A percentile compares a stretch with the other conserved stretches of the same genome.
Evolutionary conservation across 2,888 invertebrate species (phyloP).

Genomic region (Acleris laterana): DNA sequence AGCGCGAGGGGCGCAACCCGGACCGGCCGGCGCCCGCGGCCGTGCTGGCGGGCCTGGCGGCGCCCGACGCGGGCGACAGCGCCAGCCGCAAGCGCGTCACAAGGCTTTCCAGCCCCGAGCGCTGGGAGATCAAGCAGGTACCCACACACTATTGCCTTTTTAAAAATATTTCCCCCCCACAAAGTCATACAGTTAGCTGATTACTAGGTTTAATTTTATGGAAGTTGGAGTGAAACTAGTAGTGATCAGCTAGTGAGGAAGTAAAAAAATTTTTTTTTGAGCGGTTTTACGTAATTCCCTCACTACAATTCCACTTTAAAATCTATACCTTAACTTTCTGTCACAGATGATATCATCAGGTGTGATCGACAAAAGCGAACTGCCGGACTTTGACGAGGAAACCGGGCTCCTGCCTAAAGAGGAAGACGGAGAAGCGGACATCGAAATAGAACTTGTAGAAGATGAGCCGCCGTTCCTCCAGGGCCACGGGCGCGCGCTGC

Average conservation of each 20-base stretch:
- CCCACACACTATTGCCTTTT: background rate
- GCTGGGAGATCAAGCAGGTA: conserved; percentile 98
- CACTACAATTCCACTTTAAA: too few species aligned
- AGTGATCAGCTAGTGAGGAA: too few species aligned
- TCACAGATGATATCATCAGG: conserved; percentile 94
- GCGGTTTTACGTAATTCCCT: too few species aligned
- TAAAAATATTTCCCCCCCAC: too few species aligned
- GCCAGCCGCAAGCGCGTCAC: conserved; percentile 93
- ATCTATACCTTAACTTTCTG: background rate
- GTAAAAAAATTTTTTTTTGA: background rate
- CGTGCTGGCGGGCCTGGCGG: conserved; percentile 81
- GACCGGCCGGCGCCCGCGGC: conserved; percentile 91
- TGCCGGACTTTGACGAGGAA: conserved; percentile 99
- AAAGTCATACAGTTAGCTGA: too few species aligned
- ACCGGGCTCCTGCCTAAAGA: conserved; percentile 96
- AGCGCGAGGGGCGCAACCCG: conserved; percentile 93
- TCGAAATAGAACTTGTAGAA: conserved; percentile 99
- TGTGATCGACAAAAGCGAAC: conserved; percentile 95
- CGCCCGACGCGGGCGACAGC: conserved; percentile 91
- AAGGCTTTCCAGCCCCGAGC: conserved; percentile 97
- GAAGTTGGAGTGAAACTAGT: too few species aligned
- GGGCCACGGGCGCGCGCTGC: conserved; percentile 95
- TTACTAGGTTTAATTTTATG: too few species aligned
- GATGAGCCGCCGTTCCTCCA: conserved; percentile 99
- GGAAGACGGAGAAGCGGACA: conserved; percentile 98